These are phyloP conservation scores for Bathynomus jamesi DNA, from an alignment of 1,140 invertebrate species.

Conservation along the genomic window DNA sequence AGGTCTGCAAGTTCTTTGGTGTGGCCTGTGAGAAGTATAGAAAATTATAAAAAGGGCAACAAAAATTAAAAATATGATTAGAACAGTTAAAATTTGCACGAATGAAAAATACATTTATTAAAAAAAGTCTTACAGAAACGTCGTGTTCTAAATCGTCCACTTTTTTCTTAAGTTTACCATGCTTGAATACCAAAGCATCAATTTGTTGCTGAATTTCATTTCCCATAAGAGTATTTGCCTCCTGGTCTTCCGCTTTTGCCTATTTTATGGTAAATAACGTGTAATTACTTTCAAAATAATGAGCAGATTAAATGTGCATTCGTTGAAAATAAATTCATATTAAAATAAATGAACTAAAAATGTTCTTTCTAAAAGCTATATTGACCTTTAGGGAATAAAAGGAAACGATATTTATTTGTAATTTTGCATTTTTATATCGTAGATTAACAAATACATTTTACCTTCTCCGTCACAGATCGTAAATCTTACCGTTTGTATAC, in stretches of 20 bases:
- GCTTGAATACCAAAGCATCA: constrained; percentile 5
- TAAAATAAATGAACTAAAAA: too few species aligned
- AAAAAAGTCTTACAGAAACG: not conserved
- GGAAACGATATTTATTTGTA: too few species aligned
- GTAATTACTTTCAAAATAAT: too few species aligned
- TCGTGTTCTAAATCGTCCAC: constrained; percentile 7
- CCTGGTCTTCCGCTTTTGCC: not conserved
- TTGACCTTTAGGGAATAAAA: too few species aligned
- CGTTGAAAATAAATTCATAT: too few species aligned
- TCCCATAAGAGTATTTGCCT: not conserved
- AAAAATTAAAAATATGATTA: too few species aligned
- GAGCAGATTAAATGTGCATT: not conserved
- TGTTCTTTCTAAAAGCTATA: too few species aligned
- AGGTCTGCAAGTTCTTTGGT: not conserved
- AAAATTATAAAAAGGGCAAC: too few species aligned
- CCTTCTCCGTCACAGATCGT: too few species aligned
- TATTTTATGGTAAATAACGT: not conserved
- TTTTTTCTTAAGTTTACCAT: constrained; percentile 7
- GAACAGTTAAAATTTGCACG: too few species aligned
- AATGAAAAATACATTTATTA: not conserved
- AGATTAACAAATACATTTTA: too few species aligned
- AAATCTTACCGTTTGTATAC: constrained; percentile 8
- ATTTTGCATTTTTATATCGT: too few species aligned
- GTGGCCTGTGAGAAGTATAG: not conserved
- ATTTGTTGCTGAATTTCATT: constrained; percentile 1